Percentiles rank a stretch among this genome's conserved stretches.
Evolutionary conservation across 2,113 vertebrate genomes (phyloP).

Genomic region (Chloropsis cyanopogon): DNA sequence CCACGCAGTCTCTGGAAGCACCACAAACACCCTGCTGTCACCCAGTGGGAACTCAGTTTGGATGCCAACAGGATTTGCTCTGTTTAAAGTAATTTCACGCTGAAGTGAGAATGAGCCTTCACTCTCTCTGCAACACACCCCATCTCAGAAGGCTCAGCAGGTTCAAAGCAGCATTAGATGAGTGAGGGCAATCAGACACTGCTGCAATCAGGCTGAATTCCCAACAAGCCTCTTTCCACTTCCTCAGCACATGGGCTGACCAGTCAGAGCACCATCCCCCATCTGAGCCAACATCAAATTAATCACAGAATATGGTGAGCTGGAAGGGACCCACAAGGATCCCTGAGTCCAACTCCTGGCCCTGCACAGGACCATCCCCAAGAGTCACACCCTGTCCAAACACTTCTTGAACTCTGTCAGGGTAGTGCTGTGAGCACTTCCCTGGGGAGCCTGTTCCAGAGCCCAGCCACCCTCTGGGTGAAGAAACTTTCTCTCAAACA

Average conservation of each 20-base stretch:
- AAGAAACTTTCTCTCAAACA: neutral
- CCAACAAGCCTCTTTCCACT: neutral
- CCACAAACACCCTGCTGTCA: neutral
- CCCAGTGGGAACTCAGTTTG: neutral
- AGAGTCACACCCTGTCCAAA: neutral
- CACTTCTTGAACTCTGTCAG: neutral
- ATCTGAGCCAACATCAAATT: neutral
- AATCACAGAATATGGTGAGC: neutral
- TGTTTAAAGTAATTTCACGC: neutral
- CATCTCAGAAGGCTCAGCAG: neutral
- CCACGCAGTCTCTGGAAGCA: neutral
- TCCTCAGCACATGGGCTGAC: neutral
- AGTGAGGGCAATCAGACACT: neutral
- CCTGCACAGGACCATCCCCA: neutral
- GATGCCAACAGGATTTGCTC: neutral
- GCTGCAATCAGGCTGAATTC: neutral
- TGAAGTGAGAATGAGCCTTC: neutral
- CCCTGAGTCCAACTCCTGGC: neutral
- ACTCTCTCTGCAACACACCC: neutral
- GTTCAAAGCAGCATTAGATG: neutral
- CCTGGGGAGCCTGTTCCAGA: neutral
- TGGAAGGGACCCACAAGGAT: neutral
- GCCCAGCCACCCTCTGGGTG: neutral
- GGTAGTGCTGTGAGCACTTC: neutral
- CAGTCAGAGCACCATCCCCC: neutral